Conservation (phyloP, 2,113 vertebrate genomes). For the Trogon melanurus region DNA sequence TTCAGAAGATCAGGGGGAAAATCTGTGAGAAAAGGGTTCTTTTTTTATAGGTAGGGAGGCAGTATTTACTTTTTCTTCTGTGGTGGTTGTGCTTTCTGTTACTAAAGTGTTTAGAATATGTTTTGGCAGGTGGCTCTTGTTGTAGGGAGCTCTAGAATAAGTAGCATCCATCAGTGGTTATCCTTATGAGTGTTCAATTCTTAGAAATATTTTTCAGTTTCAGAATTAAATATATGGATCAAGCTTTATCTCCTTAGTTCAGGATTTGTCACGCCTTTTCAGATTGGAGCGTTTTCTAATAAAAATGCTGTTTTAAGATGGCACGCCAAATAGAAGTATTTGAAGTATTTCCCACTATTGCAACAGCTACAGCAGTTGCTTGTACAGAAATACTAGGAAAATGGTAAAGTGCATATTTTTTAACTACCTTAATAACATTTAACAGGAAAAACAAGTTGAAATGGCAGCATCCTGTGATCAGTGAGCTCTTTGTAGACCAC, state of each 20-base stretch:
- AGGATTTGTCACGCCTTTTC: not conserved
- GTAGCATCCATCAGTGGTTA: not conserved
- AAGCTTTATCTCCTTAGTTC: not conserved
- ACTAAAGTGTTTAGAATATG: not conserved
- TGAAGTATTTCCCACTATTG: not conserved
- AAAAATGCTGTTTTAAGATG: not conserved
- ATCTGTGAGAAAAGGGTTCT: not conserved
- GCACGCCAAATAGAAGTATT: not conserved
- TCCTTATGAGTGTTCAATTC: not conserved
- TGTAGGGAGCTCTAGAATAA: not conserved
- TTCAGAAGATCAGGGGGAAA: not conserved
- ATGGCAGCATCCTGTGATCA: not conserved
- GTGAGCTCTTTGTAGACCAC: constrained; percentile 22
- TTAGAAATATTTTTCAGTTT: not conserved
- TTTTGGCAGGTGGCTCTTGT: not conserved
- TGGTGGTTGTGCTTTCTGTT: not conserved
- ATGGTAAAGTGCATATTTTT: not conserved
- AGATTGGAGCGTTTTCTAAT: not conserved
- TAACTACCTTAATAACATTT: not conserved
- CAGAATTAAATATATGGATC: not conserved
- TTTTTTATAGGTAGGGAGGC: not conserved
- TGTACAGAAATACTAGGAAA: not conserved
- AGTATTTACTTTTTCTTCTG: not conserved
- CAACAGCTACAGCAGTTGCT: not conserved
- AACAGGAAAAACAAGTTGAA: not conserved